These are phyloP conservation scores for Austrofundulus limnaeus DNA, from an alignment of 2,113 vertebrate species.

Conservation along the genomic window DNA sequence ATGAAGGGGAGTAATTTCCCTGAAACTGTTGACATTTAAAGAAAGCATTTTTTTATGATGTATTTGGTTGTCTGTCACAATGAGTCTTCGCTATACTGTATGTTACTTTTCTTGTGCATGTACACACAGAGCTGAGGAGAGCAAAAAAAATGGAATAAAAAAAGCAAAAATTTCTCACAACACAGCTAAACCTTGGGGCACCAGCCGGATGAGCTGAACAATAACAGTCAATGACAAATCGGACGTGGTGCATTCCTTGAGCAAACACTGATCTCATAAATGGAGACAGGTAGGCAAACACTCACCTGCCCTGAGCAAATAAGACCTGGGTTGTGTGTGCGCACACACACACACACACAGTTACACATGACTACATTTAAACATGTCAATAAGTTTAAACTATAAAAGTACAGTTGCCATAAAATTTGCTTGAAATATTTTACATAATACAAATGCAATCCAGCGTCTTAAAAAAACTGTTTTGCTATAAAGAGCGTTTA, in stretches of 20 bases:
- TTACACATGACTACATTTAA: constrained; percentile 23
- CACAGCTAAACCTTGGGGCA: constrained; percentile 44
- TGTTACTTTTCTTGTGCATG: constrained; percentile 31
- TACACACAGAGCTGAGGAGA: constrained; percentile 28
- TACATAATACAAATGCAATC: constrained; percentile 1
- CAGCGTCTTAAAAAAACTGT: no score
- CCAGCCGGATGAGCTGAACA: constrained; percentile 61
- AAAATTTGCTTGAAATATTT: neutral
- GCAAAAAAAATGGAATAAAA: constrained; percentile 30
- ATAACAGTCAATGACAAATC: constrained; percentile 70
- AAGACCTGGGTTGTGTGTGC: constrained; percentile 21
- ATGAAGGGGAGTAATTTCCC: neutral
- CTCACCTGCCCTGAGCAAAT: constrained; percentile 75
- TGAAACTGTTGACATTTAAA: constrained; percentile 11
- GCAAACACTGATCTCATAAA: constrained; percentile 68
- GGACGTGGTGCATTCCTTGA: constrained; percentile 68
- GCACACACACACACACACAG: constrained; percentile 17
- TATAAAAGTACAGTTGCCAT: neutral
- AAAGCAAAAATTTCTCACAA: constrained; percentile 58
- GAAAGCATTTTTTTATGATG: neutral
- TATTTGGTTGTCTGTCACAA: neutral
- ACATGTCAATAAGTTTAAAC: constrained; percentile 32
- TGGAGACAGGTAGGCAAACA: constrained; percentile 70
- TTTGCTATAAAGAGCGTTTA: no score
- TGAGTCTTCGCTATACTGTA: neutral